Conservation (phyloP, 92 coral and sea anemone genomes). For the Isaurus tuberculatus region DNA sequence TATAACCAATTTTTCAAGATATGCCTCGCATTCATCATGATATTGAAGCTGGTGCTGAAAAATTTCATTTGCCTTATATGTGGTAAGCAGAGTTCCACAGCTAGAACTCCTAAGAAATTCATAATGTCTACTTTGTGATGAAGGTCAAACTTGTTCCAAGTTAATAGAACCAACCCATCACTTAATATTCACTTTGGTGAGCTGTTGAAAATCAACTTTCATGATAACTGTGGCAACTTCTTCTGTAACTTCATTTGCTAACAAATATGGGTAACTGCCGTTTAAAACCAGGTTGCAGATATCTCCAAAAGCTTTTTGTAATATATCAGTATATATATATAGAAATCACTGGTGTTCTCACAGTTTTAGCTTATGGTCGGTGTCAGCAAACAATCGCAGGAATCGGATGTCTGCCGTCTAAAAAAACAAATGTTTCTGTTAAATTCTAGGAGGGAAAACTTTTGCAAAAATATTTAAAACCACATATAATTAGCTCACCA, state of each 20-base stretch:
- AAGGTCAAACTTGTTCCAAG: neutral
- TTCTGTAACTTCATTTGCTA: neutral
- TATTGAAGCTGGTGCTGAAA: neutral
- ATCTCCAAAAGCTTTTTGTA: neutral
- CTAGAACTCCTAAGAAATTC: neutral
- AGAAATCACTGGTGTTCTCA: neutral
- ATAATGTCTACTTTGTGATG: neutral
- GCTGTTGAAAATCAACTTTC: neutral
- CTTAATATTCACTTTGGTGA: neutral
- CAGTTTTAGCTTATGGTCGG: neutral
- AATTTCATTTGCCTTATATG: neutral
- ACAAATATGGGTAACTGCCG: neutral
- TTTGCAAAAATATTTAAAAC: no score
- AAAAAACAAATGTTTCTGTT: neutral
- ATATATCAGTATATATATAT: neutral
- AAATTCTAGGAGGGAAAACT: no score
- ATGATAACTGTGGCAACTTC: neutral
- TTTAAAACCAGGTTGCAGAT: neutral
- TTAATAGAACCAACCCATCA: conserved; percentile 7
- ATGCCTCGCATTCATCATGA: neutral
- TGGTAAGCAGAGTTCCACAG: neutral
- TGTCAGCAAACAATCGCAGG: neutral
- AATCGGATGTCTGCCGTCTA: neutral
- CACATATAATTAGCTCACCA: no score
- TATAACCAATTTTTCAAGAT: no score